These are phyloP conservation scores for Silvanus unidentatus DNA, from an alignment of 2,888 invertebrate species.

Conservation along the genomic window DNA sequence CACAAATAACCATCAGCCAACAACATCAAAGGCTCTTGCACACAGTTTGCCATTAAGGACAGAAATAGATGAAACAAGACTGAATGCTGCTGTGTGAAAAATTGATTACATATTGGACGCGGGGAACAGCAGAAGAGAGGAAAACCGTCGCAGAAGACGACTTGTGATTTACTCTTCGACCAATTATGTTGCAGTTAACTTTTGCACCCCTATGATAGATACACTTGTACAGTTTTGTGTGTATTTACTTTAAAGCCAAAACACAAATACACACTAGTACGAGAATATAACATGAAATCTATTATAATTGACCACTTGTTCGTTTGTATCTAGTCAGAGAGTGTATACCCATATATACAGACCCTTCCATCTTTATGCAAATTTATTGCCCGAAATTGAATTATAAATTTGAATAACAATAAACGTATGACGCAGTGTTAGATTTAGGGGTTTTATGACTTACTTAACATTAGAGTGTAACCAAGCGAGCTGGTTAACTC, in stretches of 20 bases:
- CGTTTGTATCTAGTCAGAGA: slow-evolving; percentile 23
- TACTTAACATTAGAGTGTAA: slow-evolving; percentile 35
- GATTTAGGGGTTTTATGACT: slow-evolving; percentile 44
- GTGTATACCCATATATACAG: slow-evolving; percentile 15
- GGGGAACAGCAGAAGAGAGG: too few species aligned
- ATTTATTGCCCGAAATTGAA: slow-evolving; percentile 48
- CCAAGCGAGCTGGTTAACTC: slow-evolving; percentile 5
- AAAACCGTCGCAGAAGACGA: too few species aligned
- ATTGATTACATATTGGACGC: too few species aligned
- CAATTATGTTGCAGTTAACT: too few species aligned
- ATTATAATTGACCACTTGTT: slow-evolving; percentile 40
- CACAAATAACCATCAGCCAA: neutral
- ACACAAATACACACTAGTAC: too few species aligned
- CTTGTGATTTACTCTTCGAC: too few species aligned
- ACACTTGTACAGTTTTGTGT: too few species aligned
- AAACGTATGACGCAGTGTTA: slow-evolving; percentile 43
- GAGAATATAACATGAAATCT: slow-evolving; percentile 14
- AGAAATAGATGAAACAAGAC: too few species aligned
- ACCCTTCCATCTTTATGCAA: slow-evolving; percentile 46
- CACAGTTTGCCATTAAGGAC: too few species aligned
- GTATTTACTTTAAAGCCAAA: too few species aligned
- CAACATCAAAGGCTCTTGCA: slow-evolving; percentile 2
- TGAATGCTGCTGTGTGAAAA: too few species aligned
- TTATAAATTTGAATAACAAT: slow-evolving; percentile 50
- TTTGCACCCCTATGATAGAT: too few species aligned